Evolutionary conservation across 2,797 vertebrate species (phyloP).

Genomic region (Lithobates pipiens): DNA sequence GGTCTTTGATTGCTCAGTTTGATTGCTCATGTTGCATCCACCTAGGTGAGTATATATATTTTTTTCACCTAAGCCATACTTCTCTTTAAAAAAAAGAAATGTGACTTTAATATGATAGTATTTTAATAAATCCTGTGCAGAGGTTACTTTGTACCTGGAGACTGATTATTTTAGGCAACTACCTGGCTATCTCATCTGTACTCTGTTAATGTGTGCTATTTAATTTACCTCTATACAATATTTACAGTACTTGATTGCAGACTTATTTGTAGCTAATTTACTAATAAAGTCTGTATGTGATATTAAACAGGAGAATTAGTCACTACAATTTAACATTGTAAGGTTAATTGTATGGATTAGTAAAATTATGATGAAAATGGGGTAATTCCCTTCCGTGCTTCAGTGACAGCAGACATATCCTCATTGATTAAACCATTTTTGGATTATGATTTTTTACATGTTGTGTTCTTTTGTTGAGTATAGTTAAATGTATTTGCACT

Average conservation of each 20-base stretch:
- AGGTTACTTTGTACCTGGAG: background rate
- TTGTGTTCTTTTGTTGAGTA: background rate
- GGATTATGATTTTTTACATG: background rate
- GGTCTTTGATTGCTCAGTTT: too few relatives aligned
- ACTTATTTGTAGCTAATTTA: too few relatives aligned
- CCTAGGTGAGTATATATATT: too few relatives aligned
- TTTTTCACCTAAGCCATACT: too few relatives aligned
- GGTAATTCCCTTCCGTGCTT: conserved; percentile 18
- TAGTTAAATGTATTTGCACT: background rate
- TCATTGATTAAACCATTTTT: conserved; percentile 1
- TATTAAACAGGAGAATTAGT: conserved; percentile 32
- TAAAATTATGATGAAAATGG: conserved; percentile 25
- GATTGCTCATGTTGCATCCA: too few relatives aligned
- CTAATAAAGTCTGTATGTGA: background rate
- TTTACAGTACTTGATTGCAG: background rate
- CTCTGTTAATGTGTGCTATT: background rate
- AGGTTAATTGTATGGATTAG: conserved; percentile 42
- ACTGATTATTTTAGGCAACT: background rate
- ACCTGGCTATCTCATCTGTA: background rate
- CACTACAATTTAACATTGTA: conserved; percentile 14
- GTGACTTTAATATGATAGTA: too few relatives aligned
- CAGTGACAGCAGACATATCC: background rate
- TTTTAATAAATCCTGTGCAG: too few relatives aligned
- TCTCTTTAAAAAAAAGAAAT: too few relatives aligned
- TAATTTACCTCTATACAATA: background rate